Evolutionary conservation across 2,888 invertebrate genomes (phyloP).

Genomic region (Frankliniella intonsa): DNA sequence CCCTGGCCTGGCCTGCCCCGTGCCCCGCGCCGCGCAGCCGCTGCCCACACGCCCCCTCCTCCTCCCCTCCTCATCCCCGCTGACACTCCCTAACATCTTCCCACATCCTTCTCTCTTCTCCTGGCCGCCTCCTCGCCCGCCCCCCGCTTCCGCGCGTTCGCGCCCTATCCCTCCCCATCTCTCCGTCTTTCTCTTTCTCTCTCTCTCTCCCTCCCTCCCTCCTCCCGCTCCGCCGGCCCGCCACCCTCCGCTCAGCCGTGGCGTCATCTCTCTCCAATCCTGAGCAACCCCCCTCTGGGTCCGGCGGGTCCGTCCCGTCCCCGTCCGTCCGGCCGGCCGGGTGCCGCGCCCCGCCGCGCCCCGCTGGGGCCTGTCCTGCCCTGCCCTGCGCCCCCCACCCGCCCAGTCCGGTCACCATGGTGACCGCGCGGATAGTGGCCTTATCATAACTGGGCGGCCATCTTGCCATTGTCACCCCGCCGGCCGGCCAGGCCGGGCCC

Average conservation of each 20-base stretch:
- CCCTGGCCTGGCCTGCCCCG: not conserved
- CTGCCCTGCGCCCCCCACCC: not conserved
- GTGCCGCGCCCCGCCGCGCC: not conserved
- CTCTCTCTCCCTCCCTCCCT: not conserved
- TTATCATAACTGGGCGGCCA: constrained; percentile 24
- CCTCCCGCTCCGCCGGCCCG: not conserved
- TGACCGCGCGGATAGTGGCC: constrained; percentile 4
- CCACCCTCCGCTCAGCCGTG: not conserved
- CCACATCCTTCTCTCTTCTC: constrained; percentile 14
- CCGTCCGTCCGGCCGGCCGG: not conserved
- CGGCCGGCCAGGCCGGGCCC: not conserved
- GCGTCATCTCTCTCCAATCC: constrained; percentile 6
- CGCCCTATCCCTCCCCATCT: not conserved
- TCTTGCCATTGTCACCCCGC: constrained; percentile 18
- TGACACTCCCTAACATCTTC: constrained; percentile 26
- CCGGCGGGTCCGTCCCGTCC: not conserved
- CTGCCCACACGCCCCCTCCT: not conserved
- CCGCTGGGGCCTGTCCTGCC: not conserved
- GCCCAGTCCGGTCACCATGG: not conserved
- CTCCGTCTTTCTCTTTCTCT: not conserved
- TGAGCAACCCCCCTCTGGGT: not conserved
- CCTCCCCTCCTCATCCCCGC: not conserved
- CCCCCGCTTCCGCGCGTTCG: not conserved
- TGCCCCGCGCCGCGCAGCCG: not conserved
- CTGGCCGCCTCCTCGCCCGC: not conserved